Evolutionary conservation across 2,113 vertebrate species (phyloP).

Genomic region (Actenoides hombroni): DNA sequence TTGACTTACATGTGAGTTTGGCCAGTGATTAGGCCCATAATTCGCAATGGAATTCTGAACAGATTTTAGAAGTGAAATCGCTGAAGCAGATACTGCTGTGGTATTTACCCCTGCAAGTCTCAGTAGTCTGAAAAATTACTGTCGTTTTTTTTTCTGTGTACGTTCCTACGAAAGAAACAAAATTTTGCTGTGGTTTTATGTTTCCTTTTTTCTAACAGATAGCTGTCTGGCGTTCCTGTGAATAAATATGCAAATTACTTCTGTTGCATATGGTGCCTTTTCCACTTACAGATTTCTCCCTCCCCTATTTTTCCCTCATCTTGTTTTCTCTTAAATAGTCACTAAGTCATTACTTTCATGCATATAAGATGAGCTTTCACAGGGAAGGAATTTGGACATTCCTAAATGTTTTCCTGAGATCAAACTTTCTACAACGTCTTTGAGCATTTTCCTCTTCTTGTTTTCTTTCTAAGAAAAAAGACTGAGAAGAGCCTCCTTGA

Average conservation of each 20-base stretch:
- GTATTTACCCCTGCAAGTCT: neutral
- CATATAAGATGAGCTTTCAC: neutral
- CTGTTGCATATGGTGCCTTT: neutral
- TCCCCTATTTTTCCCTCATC: accelerated
- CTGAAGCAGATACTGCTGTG: neutral
- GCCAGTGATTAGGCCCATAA: neutral
- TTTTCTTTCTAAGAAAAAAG: neutral
- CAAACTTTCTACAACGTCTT: neutral
- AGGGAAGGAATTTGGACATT: neutral
- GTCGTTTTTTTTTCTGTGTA: neutral
- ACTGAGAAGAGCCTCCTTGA: neutral
- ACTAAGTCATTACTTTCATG: neutral
- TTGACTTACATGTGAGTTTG: neutral
- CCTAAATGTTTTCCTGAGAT: neutral
- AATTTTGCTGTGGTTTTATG: neutral
- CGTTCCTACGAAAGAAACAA: neutral
- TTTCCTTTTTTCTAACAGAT: neutral
- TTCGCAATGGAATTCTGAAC: neutral
- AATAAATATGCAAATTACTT: neutral
- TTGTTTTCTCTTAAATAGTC: neutral
- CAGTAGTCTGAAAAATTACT: neutral
- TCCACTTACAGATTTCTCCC: neutral
- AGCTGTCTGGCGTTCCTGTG: neutral
- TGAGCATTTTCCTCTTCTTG: neutral
- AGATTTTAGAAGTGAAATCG: neutral